Evolutionary conservation across 2,797 vertebrate genomes (phyloP), one percentile per base, ranked within the genome.

Genomic region (Pangasius larnaudii): DNA sequence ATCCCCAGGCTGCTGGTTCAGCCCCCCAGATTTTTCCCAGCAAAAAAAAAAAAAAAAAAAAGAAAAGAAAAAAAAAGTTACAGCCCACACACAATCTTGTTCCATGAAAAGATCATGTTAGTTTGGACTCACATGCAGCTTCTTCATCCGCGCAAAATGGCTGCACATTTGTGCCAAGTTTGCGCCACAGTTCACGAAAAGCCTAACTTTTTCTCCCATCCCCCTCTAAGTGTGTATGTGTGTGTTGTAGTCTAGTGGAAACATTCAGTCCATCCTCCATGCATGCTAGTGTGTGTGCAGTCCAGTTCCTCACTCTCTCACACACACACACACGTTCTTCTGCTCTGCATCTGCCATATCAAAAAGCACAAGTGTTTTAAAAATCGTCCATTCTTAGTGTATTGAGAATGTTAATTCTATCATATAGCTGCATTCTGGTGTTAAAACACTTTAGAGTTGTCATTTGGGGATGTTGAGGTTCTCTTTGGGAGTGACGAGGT

Each of bases 1-100:
- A 96, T 94, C 95, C 93, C 74, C 33, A 71, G 91, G 89, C 93
- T 93, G 51, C 79, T 93, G 84, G 95, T 94, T 88, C 85, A 56
- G 85, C 85, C 85, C 85, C 42, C 61, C 61, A 36, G 42, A 79
- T 79, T 86, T 69, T 86, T 65, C 75, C 30, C 74, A 86, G 72
- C n/a, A 24, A 77, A 85, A 78, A 77, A 84, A 49, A 18, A 30
- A 13, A 30, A 13, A 63, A 36, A 36, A 30, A 36, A 53, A 14
- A n/a, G n/a, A 78, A 77, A 84, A 49, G 9, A 30, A 13, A 30
- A 13, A 24, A 13, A 39, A 36, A 56, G 24, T 33, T 51, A 22
- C 63, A 69, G 33, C n/a, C 18, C 63, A 84, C n/a, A 51, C 8
- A 33, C 69, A 51, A 67, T 19, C 79, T 59, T 3, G 16, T 14